phyloP scores from a whole-genome alignment of 2,797 vertebrate genomes.

The Chaunax sp. region DNA sequence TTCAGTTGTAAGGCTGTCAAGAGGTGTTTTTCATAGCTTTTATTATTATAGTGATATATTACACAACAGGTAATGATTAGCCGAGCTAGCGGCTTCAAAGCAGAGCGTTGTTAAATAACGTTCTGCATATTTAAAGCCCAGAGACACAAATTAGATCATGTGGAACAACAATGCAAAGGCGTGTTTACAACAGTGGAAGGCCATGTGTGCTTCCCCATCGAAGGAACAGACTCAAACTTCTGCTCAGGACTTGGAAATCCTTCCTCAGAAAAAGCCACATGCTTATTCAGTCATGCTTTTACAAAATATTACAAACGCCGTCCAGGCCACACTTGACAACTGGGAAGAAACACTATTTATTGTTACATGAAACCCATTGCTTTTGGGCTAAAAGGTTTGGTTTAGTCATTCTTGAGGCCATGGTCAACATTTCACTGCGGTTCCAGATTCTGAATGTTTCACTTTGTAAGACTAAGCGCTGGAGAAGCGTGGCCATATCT shows the following conservation, averaged over 20 bases:
- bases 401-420: constrained; percentile 83
- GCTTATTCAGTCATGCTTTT: constrained; percentile 81
- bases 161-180: constrained; percentile 60
- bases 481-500: constrained; percentile 54
- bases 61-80: constrained; percentile 52
- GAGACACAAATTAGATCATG: constrained; percentile 55
- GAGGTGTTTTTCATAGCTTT: constrained; percentile 65
- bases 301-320: constrained; percentile 78
- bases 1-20: constrained; percentile 63
- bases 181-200: constrained; percentile 56
- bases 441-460: constrained; percentile 77
- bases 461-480: constrained; percentile 71
- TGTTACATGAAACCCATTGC: constrained; percentile 85
- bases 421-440: constrained; percentile 79
- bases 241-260: constrained; percentile 29
- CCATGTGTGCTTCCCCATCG: constrained; percentile 36
- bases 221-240: constrained; percentile 26
- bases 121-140: constrained; percentile 50
- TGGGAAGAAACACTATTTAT: constrained; percentile 82
- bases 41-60: constrained; percentile 59
- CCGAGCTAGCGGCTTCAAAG: constrained; percentile 41
- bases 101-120: constrained; percentile 41
- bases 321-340: constrained; percentile 81
- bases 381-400: constrained; percentile 80
- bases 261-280: constrained; percentile 64